Conservation (phyloP, 2,888 invertebrate genomes). For the Caprella mutica region DNA sequence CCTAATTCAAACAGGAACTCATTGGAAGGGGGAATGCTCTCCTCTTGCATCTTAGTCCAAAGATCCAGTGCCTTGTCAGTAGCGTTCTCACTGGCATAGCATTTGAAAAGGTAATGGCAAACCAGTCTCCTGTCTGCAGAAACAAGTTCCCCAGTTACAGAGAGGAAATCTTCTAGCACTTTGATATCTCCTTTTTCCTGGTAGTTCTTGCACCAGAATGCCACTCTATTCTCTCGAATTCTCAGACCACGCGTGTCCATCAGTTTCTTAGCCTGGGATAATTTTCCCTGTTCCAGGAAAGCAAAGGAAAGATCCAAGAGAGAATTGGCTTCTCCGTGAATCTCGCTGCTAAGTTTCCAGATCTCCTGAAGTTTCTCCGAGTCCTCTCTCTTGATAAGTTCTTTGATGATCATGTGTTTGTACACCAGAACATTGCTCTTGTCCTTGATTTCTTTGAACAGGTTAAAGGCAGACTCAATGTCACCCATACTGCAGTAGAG, state of each 20-base stretch:
- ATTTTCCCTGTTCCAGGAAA: slow-evolving; percentile 68
- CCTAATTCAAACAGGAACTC: slow-evolving; percentile 56
- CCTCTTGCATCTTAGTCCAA: slow-evolving; percentile 77
- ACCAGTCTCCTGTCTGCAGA: too few relatives aligned
- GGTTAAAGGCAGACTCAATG: slow-evolving; percentile 49
- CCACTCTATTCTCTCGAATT: too few relatives aligned
- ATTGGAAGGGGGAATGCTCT: slow-evolving; percentile 58
- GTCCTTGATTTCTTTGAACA: slow-evolving; percentile 57
- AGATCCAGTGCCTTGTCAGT: slow-evolving; percentile 62
- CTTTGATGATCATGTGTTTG: slow-evolving; percentile 60
- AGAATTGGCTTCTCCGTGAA: slow-evolving; percentile 71
- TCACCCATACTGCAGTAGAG: too few relatives aligned
- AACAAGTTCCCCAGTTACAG: too few relatives aligned
- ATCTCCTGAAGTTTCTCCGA: slow-evolving; percentile 57
- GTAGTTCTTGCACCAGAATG: too few relatives aligned
- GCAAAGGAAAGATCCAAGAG: slow-evolving; percentile 69
- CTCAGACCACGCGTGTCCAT: too few relatives aligned
- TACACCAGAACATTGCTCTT: slow-evolving; percentile 59
- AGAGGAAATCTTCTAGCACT: too few relatives aligned
- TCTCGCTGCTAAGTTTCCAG: slow-evolving; percentile 63
- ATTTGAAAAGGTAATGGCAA: too few relatives aligned
- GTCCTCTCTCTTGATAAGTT: slow-evolving; percentile 39
- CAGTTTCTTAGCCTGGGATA: slow-evolving; percentile 69
- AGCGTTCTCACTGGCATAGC: too few relatives aligned
- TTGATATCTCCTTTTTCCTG: too few relatives aligned